Evolutionary conservation across 2,797 vertebrate species (phyloP).

Genomic region (Centropyge bicolor): DNA sequence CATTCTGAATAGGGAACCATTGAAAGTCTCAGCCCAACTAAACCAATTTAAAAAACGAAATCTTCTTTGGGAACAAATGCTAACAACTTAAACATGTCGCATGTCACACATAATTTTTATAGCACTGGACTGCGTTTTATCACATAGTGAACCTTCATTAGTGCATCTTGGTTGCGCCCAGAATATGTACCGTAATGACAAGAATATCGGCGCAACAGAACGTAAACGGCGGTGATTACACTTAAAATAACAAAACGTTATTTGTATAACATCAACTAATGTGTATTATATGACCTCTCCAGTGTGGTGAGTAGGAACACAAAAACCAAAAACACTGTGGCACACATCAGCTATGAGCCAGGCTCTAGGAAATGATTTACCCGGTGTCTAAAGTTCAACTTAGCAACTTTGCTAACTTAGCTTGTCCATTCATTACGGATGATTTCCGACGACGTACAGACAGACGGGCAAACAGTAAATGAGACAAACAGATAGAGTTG

Average conservation of each 20-base stretch:
- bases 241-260: neutral
- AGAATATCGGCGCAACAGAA: neutral
- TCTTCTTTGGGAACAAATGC: too few species aligned
- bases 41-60: too few species aligned
- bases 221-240: neutral
- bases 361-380: neutral
- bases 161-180: neutral
- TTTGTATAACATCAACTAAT: neutral
- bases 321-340: neutral
- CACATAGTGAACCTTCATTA: neutral
- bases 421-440: neutral
- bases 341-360: neutral
- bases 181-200: neutral
- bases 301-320: neutral
- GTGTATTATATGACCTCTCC: neutral
- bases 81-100: too few species aligned
- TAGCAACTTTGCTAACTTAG: conserved; percentile 28
- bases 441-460: neutral
- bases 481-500: neutral
- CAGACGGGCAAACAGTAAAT: neutral
- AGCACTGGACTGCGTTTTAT: too few species aligned
- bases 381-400: conserved; percentile 12
- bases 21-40: too few species aligned
- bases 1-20: too few species aligned
- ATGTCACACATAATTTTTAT: too few species aligned